These are phyloP conservation scores for Drosophila mettleri DNA, from an alignment of 2,888 invertebrate species.

Conservation along the genomic window DNA sequence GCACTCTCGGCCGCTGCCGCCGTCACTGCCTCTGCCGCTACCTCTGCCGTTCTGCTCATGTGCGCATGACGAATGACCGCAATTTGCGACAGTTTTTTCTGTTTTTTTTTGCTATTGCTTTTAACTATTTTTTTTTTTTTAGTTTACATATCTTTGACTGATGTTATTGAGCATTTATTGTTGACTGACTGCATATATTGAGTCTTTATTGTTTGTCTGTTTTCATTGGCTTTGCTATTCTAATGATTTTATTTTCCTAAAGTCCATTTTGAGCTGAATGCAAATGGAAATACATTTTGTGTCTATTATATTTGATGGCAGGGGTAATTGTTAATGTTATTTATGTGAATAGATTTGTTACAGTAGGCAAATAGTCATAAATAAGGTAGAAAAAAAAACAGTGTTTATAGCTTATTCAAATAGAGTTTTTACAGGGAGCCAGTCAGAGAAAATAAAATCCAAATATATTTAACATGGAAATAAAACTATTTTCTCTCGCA, in stretches of 20 bases:
- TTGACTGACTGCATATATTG: constrained; percentile 46
- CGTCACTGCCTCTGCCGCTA: constrained; percentile 35
- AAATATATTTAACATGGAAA: too few species aligned
- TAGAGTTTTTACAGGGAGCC: background rate
- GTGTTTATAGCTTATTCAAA: background rate
- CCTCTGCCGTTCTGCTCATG: constrained; percentile 76
- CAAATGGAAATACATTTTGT: constrained; percentile 60
- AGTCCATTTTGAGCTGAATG: constrained; percentile 37
- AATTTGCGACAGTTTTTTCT: constrained; percentile 83
- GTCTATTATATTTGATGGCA: constrained; percentile 44
- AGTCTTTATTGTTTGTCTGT: constrained; percentile 65
- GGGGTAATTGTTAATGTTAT: constrained; percentile 32
- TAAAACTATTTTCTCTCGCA: background rate
- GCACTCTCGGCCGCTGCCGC: constrained; percentile 33
- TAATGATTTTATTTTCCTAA: constrained; percentile 49
- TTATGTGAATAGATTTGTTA: constrained; percentile 26
- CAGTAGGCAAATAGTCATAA: background rate
- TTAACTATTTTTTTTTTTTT: constrained; percentile 70
- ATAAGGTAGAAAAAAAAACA: background rate
- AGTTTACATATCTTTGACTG: constrained; percentile 68
- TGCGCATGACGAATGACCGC: constrained; percentile 85
- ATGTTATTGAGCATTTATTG: constrained; percentile 72
- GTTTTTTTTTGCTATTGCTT: constrained; percentile 39
- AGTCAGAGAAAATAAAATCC: background rate
- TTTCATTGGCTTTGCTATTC: constrained; percentile 39